A percentile compares a stretch with the other conserved stretches of the same genome.
phyloP scores from a whole-genome alignment of 1,140 invertebrate species.

The Diabrotica virgifera region DNA sequence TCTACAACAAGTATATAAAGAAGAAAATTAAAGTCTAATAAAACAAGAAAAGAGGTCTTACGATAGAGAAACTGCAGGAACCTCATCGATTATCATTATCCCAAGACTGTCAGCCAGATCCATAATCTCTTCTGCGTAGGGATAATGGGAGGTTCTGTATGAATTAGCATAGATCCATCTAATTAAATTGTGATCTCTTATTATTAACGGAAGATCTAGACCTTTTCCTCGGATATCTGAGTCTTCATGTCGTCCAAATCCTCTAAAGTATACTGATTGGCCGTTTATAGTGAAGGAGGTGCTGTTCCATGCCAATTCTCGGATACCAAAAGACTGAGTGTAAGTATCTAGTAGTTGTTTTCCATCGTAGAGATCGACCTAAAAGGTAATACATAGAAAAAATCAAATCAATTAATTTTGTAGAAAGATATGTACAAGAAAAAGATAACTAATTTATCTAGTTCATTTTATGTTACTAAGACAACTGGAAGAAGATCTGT shows the following conservation, averaged over 20 bases:
- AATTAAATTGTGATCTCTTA: conserved; percentile 89
- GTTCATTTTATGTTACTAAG: no score
- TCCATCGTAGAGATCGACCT: no score
- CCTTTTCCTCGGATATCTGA: conserved; percentile 70
- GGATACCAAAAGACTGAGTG: conserved; percentile 79
- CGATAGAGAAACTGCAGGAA: conserved; percentile 82
- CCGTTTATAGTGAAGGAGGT: conserved; percentile 78
- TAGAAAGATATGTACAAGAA: no score
- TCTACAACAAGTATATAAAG: no score
- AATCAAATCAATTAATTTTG: no score
- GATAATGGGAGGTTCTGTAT: conserved; percentile 96
- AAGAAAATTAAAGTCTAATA: no score
- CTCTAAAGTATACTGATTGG: conserved; percentile 82
- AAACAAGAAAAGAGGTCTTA: no score
- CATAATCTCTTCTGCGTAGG: conserved; percentile 96
- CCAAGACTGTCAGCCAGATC: conserved; percentile 89
- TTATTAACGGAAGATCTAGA: conserved; percentile 78
- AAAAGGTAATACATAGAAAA: no score
- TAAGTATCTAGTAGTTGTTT: conserved; percentile 69
- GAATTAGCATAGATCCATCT: conserved; percentile 93
- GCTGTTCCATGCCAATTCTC: conserved; percentile 76
- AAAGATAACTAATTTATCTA: no score
- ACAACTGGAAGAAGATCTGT: no score
- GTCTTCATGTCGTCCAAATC: conserved; percentile 94
- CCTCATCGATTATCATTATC: conserved; percentile 94